A percentile compares a stretch with the other conserved stretches of the same genome.
Evolutionary conservation across 2,888 invertebrate genomes (phyloP).

Genomic region (Sarcophaga caerulescens): DNA sequence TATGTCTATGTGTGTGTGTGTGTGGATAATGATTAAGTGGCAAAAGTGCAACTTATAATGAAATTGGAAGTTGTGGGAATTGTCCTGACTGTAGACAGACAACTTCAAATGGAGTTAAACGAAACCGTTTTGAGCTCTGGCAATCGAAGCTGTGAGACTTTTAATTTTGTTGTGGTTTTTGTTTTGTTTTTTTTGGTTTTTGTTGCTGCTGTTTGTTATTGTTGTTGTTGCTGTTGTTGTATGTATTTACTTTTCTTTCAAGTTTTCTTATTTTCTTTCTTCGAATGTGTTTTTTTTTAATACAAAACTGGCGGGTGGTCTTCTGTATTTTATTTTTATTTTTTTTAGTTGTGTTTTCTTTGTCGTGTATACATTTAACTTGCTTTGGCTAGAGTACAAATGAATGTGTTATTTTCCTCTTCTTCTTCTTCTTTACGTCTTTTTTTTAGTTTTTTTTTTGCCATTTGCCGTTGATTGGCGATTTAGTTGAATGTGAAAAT

Average conservation of each 20-base stretch:
- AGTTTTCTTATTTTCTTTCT: slow-evolving; percentile 13
- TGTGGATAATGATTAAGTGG: slow-evolving; percentile 69
- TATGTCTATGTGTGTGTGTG: slow-evolving; percentile 45
- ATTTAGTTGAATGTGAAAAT: slow-evolving; percentile 64
- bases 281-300: slow-evolving; percentile 19
- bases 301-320: slow-evolving; percentile 66
- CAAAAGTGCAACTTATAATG: slow-evolving; percentile 68
- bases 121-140: slow-evolving; percentile 39
- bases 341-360: slow-evolving; percentile 22
- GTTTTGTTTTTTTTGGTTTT: slow-evolving; percentile 9
- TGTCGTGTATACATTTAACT: background rate
- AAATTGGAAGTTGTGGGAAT: slow-evolving; percentile 69
- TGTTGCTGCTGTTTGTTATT: slow-evolving; percentile 4
- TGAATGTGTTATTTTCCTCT: background rate
- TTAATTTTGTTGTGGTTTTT: slow-evolving; percentile 7
- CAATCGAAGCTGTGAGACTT: slow-evolving; percentile 43
- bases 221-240: slow-evolving; percentile 1
- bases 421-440: background rate
- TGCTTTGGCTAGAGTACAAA: background rate
- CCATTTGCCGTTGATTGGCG: slow-evolving; percentile 36
- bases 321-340: slow-evolving; percentile 28
- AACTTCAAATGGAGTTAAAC: slow-evolving; percentile 49
- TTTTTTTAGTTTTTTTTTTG: background rate
- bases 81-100: slow-evolving; percentile 51
- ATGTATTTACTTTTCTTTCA: slow-evolving; percentile 10